phyloP scores from a whole-genome alignment of 1,140 invertebrate species.

The Calliopsis andreniformis region DNA sequence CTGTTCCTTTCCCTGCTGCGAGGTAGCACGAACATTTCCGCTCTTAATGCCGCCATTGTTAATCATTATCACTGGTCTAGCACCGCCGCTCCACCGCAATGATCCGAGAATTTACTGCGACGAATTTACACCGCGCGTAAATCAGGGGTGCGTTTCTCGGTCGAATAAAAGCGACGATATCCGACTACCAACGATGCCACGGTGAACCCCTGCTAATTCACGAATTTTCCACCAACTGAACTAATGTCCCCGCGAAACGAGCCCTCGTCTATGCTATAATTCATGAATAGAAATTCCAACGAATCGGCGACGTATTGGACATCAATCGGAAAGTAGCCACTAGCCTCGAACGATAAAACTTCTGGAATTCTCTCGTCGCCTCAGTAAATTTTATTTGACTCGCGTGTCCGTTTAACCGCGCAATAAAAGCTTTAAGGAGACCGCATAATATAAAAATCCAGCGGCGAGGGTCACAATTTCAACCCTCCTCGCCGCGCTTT shows the following conservation, averaged over 20 bases:
- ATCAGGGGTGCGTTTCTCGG: neutral
- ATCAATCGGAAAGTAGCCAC: neutral
- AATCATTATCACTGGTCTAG: neutral
- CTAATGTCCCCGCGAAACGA: neutral
- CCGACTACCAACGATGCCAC: neutral
- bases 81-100: neutral
- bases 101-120: neutral
- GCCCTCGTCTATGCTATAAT: neutral
- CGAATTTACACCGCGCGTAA: neutral
- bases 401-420: neutral
- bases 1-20: too few species aligned
- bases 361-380: neutral
- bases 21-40: too few species aligned
- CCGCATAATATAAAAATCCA: neutral
- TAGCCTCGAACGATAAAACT: slow-evolving; percentile 12
- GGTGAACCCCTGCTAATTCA: slow-evolving; percentile 14
- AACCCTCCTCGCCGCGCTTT: neutral
- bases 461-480: neutral
- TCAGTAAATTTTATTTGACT: slow-evolving; percentile 9
- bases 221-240: neutral
- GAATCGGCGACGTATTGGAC: neutral
- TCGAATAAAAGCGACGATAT: slow-evolving; percentile 14
- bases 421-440: neutral
- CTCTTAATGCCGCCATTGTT: neutral
- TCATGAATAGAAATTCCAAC: slow-evolving; percentile 10